Percentiles rank a stretch among this genome's conserved stretches.
phyloP scores from a whole-genome alignment of 2,888 invertebrate genomes.

The Elmis aenea region DNA sequence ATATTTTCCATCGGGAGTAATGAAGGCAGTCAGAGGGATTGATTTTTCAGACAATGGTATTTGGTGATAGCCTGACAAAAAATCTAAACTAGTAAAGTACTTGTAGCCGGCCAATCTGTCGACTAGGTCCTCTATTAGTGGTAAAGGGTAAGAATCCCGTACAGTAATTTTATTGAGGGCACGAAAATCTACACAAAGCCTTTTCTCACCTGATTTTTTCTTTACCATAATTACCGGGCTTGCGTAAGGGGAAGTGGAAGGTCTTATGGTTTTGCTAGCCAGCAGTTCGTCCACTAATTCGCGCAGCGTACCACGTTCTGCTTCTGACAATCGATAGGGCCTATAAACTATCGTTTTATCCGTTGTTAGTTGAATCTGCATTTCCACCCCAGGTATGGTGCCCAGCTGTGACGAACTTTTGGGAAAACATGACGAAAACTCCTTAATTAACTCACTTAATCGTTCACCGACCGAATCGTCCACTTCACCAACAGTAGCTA shows the following conservation, averaged over 20 bases:
- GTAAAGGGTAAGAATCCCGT: conserved; percentile 29
- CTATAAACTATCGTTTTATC: conserved; percentile 3
- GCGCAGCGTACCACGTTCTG: conserved; percentile 1
- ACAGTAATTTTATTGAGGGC: conserved; percentile 27
- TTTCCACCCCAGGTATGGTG: not conserved
- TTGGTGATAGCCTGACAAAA: conserved; percentile 29
- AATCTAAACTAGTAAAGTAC: conserved; percentile 28
- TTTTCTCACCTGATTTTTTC: conserved; percentile 21
- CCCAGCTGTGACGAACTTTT: conserved; percentile 1
- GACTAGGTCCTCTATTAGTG: conserved; percentile 28
- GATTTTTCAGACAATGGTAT: conserved; percentile 25
- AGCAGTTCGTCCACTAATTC: conserved; percentile 1
- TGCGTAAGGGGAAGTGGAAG: conserved; percentile 23
- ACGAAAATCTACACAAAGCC: conserved; percentile 25
- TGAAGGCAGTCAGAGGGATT: conserved; percentile 28
- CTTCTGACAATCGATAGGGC: conserved; percentile 8
- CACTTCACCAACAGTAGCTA: not conserved
- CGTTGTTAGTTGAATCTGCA: conserved; percentile 2
- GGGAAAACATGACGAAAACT: conserved; percentile 3
- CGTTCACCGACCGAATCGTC: not conserved
- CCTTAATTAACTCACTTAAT: not conserved
- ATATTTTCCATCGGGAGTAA: conserved; percentile 30
- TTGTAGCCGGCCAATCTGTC: conserved; percentile 21
- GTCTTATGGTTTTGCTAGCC: conserved; percentile 5
- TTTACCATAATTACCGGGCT: conserved; percentile 17